Evolutionary conservation across 2,113 vertebrate genomes (phyloP), one percentile per base, ranked within the genome.

Genomic region (Gymnogyps californianus): DNA sequence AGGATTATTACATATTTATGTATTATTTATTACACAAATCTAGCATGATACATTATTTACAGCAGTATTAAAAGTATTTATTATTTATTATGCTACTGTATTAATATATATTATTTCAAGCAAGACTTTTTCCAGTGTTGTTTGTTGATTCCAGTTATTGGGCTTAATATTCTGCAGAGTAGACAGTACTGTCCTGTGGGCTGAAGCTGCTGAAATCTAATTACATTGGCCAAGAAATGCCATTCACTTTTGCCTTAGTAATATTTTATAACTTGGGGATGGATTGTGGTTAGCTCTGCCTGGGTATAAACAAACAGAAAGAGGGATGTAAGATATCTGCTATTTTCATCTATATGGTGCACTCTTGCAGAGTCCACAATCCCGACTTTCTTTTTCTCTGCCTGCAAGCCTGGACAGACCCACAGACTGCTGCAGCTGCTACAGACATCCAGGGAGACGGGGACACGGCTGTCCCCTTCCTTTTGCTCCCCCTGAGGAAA

Each of bases 41-140:
- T 96, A 96, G 77, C n/a, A 83, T 78, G 57, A 95, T 98, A 88
- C 82, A 98, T 98, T 97, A 98, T 98, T 98, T 96, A 97, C 84
- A 95, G 59, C 64, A 82, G 65, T 96, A 98, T 96, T 98, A 97
- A 97, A 64, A 88, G 26, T 71, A 98, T 98, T 76, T 97, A 97
- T 98, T 98, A 98, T 98, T 98, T 97, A 98, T 97, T 94, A 96
- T 95, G 22, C n/a, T 89, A 84, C 38, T 90, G 47, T 98, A 93
- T 96, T 97, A 96, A 94, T 97, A 98, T 77, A 96, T 97, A 96
- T 95, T 94, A 93, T 96, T 97, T 97, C 89, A 97, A 95, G 83
- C 46, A 95, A 91, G 88, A 87, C 61, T 90, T 91, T 58, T 85
- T 89, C 52, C 38, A 44, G 15, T 65, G 32, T 51, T 58, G 11